Evolutionary conservation across 2,113 vertebrate species (phyloP).

Genomic region (Prietella phreatophila): DNA sequence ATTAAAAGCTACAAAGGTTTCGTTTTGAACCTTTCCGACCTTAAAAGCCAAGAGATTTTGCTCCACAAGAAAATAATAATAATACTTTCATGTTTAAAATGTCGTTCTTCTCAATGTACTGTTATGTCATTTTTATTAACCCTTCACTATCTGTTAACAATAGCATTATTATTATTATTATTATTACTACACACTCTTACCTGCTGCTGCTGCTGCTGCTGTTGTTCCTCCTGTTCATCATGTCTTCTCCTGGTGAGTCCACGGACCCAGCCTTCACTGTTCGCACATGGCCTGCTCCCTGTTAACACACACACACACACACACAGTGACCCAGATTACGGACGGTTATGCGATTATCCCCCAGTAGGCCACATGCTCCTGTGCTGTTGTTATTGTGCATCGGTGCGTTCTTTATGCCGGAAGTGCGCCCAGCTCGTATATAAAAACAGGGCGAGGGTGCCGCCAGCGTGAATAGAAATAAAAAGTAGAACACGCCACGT

Average conservation of each 20-base stretch:
- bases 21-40: too few relatives aligned
- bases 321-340: conserved; percentile 49
- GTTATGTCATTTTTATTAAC: too few relatives aligned
- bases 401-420: background rate
- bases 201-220: conserved; percentile 6
- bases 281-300: conserved; percentile 29
- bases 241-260: conserved; percentile 34
- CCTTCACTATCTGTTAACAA: background rate
- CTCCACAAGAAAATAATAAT: too few relatives aligned
- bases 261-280: conserved; percentile 37
- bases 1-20: too few relatives aligned
- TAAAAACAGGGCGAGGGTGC: background rate
- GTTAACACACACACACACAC: conserved; percentile 30
- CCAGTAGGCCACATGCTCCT: conserved; percentile 48
- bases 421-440: conserved; percentile 17
- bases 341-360: conserved; percentile 41
- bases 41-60: too few relatives aligned
- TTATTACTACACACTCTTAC: background rate
- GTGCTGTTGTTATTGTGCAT: conserved; percentile 35
- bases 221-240: conserved; percentile 8
- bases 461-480: background rate
- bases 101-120: too few relatives aligned
- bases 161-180: too few relatives aligned
- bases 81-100: too few relatives aligned
- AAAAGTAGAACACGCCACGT: background rate